Conservation (phyloP, 2,797 vertebrate species). For the Alfaro cultratus region DNA sequence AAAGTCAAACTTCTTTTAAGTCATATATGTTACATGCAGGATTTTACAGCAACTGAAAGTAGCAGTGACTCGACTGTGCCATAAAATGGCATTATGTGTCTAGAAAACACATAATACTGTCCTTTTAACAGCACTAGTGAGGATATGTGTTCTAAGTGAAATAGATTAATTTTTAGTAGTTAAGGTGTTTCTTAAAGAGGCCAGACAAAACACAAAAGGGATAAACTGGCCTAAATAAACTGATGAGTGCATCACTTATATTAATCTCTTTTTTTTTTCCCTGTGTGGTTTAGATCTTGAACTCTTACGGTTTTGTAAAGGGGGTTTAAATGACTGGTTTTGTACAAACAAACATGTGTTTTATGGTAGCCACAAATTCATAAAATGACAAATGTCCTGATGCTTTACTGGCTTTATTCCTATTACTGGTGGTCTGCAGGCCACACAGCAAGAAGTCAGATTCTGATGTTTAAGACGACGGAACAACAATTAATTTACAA, state of each 20-base stretch:
- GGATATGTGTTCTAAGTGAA: background rate
- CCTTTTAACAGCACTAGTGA: background rate
- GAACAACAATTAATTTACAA: constrained; percentile 80
- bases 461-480: constrained; percentile 55
- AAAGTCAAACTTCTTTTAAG: no score
- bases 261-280: no score
- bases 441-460: constrained; percentile 30
- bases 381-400: background rate
- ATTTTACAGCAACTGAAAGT: no score
- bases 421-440: constrained; percentile 7
- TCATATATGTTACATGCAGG: no score
- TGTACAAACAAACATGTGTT: background rate
- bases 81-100: no score
- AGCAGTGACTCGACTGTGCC: no score
- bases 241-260: background rate
- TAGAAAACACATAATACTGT: no score
- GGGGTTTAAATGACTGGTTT: background rate
- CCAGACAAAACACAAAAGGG: background rate
- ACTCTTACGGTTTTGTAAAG: background rate
- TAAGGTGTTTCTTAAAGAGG: background rate
- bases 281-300: background rate
- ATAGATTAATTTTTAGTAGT: background rate
- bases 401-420: background rate
- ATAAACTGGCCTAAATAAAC: background rate
- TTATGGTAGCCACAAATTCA: background rate